Base-by-base conservation (phyloP, 2,113 vertebrate species). In the Etheostoma cragini region DNA sequence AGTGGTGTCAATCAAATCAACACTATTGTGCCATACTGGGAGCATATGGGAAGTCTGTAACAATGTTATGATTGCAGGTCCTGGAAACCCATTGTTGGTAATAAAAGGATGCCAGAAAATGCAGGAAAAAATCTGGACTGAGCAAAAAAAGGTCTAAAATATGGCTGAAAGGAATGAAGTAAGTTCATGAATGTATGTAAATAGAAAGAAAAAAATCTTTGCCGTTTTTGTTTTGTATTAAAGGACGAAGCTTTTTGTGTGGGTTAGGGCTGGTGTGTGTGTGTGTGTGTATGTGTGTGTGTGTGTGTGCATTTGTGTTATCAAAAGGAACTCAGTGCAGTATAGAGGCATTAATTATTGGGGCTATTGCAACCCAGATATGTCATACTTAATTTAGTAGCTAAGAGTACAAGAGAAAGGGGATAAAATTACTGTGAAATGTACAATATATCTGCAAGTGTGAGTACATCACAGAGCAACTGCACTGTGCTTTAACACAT, bases 331-430 rank as follows among this genome's bases (percentile, higher is more conserved):
- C 78, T 72, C 76, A 81, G 76, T 42, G 16, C 72, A 35, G 57
- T 88, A 89, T 82, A 65, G 81, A 75, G 50, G 71, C 88, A 89
- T 85, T 89, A 87, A 89, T 53, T 80, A 81, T 75, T 83, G 87
- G 76, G 90, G 83, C 86, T 80, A 91, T 91, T 61, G 89, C 89
- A 93, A 92, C 92, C 93, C 72, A 94, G 90, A 92, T 92, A 87
- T 93, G 93, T 92, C 93, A 91, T 16, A n/a, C 81, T 87, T 92
- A 92, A 94, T 94, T 92, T 91, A 94, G 86, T 90, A 80, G 88
- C 84, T 86, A 87, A 90, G 85, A 87, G 72, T 84, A 89, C 74
- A 87, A 86, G 64, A 88, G 38, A 80, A 67, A 84, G 60, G 72
- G 47, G 30, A 66, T 26, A 13, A 53, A 89, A 91, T 90, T 81